These are phyloP conservation scores for Leucoptera coffeella DNA, from an alignment of 2,888 invertebrate genomes.

Conservation along the genomic window DNA sequence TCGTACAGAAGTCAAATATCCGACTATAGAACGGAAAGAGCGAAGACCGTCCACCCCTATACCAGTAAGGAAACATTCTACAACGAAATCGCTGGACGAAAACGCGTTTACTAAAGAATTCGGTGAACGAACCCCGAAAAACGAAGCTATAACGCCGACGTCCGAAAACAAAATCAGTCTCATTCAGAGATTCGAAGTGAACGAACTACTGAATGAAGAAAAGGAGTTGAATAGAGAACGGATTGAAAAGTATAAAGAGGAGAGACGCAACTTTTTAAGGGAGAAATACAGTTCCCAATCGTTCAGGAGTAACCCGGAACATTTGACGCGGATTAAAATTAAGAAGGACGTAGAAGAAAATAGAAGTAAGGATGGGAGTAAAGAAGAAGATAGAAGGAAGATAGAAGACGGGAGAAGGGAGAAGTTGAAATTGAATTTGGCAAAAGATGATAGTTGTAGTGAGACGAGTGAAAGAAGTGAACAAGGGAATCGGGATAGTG, in stretches of 20 bases:
- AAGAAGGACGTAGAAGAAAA: conserved; percentile 16
- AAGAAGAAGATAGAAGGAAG: too few relatives aligned
- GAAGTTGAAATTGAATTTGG: too few relatives aligned
- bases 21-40: conserved; percentile 24
- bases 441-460: too few relatives aligned
- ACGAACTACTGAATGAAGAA: conserved; percentile 30
- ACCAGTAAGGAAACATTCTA: conserved; percentile 54
- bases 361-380: too few relatives aligned
- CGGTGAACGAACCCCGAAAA: conserved; percentile 16
- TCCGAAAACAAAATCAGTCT: conserved; percentile 57
- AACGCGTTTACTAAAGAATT: conserved; percentile 68
- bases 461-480: too few relatives aligned
- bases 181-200: conserved; percentile 41
- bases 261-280: conserved; percentile 74
- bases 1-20: conserved; percentile 32
- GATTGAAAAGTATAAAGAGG: conserved; percentile 87
- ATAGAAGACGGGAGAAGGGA: too few relatives aligned
- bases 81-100: conserved; percentile 68
- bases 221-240: conserved; percentile 69
- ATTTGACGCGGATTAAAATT: conserved; percentile 31
- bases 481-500: too few relatives aligned
- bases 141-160: conserved; percentile 48
- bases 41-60: too few relatives aligned
- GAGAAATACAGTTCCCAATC: conserved; percentile 84
- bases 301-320: conserved; percentile 60